These are phyloP conservation scores for Harlomillsia oculata DNA, from an alignment of 1,140 invertebrate species.

Conservation along the genomic window DNA sequence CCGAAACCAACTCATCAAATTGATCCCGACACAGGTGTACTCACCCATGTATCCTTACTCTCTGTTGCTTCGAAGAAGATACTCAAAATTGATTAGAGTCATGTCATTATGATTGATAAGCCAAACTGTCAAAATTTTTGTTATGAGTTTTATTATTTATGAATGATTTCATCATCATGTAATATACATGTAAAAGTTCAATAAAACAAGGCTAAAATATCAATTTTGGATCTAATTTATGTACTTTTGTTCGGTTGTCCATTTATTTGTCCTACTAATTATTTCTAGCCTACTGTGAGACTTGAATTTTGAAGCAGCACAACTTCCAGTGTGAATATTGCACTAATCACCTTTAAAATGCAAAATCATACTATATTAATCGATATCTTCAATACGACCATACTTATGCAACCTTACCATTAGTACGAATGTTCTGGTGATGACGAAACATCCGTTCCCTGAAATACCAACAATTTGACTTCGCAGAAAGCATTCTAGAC, in stretches of 20 bases:
- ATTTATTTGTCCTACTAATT: no score
- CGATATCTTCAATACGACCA: neutral
- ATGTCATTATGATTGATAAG: no score
- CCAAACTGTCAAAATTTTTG: no score
- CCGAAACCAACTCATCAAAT: no score
- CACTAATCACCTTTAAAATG: slow-evolving; percentile 22
- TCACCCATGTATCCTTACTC: no score
- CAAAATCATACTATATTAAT: neutral
- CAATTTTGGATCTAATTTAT: neutral
- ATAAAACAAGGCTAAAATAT: neutral
- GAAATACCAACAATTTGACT: slow-evolving; percentile 19
- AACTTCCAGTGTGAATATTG: slow-evolving; percentile 29
- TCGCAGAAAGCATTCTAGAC: slow-evolving; percentile 24
- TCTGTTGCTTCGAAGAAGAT: no score
- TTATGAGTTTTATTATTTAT: neutral
- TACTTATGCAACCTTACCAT: slow-evolving; percentile 8
- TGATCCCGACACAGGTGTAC: no score
- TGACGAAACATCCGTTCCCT: slow-evolving; percentile 26
- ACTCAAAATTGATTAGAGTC: no score
- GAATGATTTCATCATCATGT: neutral
- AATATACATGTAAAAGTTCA: neutral
- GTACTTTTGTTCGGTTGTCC: no score
- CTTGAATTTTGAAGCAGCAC: slow-evolving; percentile 26
- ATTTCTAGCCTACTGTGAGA: slow-evolving; percentile 1
- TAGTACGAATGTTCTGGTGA: slow-evolving; percentile 27